These are phyloP conservation scores for Lasioglossum marginatum DNA, from an alignment of 2,888 invertebrate species.

Conservation along the genomic window DNA sequence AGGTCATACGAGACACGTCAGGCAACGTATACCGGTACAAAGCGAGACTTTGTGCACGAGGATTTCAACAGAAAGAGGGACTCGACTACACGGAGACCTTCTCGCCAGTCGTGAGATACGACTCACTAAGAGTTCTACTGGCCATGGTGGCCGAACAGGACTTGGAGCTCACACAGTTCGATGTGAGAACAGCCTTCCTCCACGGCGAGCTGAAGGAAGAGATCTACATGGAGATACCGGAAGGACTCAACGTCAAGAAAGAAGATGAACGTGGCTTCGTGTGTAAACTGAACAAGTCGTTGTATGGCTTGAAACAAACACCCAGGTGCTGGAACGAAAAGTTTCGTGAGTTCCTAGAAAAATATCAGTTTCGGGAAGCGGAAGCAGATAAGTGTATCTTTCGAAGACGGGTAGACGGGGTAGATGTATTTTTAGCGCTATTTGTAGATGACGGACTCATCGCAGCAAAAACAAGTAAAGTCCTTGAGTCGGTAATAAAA, in stretches of 20 bases:
- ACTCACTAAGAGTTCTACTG: not conserved
- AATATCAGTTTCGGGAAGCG: not conserved
- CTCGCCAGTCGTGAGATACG: too few relatives aligned
- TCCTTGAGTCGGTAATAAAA: not conserved
- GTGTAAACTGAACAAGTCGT: too few relatives aligned
- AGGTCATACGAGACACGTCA: not conserved
- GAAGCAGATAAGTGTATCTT: too few relatives aligned
- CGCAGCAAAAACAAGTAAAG: not conserved
- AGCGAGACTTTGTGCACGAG: too few relatives aligned
- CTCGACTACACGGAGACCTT: slow-evolving; percentile 17
- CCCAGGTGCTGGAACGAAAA: not conserved
- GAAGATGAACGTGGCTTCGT: not conserved
- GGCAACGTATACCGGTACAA: not conserved
- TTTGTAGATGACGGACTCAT: not conserved
- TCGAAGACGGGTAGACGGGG: not conserved
- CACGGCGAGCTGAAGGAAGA: not conserved
- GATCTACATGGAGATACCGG: not conserved
- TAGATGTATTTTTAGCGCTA: not conserved
- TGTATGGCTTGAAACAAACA: not conserved
- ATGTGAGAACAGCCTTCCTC: slow-evolving; percentile 5
- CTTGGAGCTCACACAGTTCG: slow-evolving; percentile 4
- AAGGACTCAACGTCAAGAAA: not conserved
- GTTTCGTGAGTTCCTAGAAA: not conserved
- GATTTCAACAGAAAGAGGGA: not conserved
- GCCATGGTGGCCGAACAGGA: not conserved